Percentiles rank a stretch among this genome's conserved stretches.
Evolutionary conservation across 2,888 invertebrate genomes (phyloP).

Genomic region (Epinotia nisella): DNA sequence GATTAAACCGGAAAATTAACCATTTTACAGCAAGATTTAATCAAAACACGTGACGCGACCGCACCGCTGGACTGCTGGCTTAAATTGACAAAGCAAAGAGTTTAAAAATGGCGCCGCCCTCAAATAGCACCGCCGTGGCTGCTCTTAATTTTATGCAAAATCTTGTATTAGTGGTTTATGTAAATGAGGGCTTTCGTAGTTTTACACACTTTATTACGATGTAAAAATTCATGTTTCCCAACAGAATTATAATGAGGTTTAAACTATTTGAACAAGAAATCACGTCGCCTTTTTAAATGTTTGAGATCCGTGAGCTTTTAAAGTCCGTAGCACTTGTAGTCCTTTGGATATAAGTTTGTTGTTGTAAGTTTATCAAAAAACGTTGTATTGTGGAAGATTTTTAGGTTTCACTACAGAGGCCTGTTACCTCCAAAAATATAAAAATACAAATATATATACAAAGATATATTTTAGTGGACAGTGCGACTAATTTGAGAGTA

Average conservation of each 20-base stretch:
- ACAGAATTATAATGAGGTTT: neutral
- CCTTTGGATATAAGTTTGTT: too few species aligned
- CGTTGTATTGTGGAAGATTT: too few species aligned
- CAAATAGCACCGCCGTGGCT: slow-evolving; percentile 30
- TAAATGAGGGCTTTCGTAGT: slow-evolving; percentile 25
- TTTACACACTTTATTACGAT: slow-evolving; percentile 17
- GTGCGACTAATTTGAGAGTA: neutral
- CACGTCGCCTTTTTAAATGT: too few species aligned
- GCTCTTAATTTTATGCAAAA: slow-evolving; percentile 40
- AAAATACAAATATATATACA: too few species aligned
- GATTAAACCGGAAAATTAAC: slow-evolving; percentile 6
- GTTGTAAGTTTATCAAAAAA: too few species aligned
- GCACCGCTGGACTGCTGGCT: neutral
- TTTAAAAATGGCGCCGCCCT: slow-evolving; percentile 32
- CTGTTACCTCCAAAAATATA: too few species aligned
- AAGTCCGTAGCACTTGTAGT: too few species aligned
- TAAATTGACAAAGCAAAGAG: slow-evolving; percentile 38
- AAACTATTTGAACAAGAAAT: neutral
- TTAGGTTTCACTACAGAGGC: too few species aligned
- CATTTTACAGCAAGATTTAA: slow-evolving; percentile 9
- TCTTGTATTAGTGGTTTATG: slow-evolving; percentile 40
- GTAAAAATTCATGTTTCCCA: neutral
- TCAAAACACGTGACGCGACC: neutral
- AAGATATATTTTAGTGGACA: neutral
- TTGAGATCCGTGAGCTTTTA: too few species aligned